A percentile compares a stretch with the other conserved stretches of the same genome.
phyloP scores from a whole-genome alignment of 2,113 vertebrate genomes.

The Ibidorhyncha struthersii region DNA sequence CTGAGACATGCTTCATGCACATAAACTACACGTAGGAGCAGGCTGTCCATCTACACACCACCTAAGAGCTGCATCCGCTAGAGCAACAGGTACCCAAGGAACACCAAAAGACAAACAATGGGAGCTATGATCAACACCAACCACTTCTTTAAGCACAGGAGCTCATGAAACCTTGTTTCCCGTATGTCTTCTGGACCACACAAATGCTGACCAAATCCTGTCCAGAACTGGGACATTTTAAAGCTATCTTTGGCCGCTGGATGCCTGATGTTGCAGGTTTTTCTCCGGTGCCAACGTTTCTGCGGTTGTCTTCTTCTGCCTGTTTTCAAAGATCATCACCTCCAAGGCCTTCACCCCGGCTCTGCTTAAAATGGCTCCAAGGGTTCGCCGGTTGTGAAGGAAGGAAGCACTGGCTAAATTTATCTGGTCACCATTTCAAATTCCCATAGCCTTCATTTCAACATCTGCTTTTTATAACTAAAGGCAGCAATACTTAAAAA shows the following conservation, averaged over 20 bases:
- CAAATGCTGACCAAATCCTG: neutral
- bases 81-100: neutral
- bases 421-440: neutral
- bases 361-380: neutral
- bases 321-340: neutral
- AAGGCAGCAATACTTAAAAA: neutral
- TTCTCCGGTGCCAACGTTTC: neutral
- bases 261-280: neutral
- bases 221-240: neutral
- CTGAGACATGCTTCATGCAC: neutral
- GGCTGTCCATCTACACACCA: neutral
- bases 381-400: neutral
- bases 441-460: neutral
- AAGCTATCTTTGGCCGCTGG: neutral
- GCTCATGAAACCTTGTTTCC: neutral
- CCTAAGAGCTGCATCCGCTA: neutral
- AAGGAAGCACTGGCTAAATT: neutral
- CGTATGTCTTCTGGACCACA: neutral
- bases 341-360: neutral
- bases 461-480: neutral
- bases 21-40: neutral
- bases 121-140: neutral
- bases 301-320: neutral
- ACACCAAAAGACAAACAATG: fast-evolving
- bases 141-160: neutral